Evolutionary conservation across 2,888 invertebrate genomes (phyloP).

Genomic region (Eremobia ochroleuca): DNA sequence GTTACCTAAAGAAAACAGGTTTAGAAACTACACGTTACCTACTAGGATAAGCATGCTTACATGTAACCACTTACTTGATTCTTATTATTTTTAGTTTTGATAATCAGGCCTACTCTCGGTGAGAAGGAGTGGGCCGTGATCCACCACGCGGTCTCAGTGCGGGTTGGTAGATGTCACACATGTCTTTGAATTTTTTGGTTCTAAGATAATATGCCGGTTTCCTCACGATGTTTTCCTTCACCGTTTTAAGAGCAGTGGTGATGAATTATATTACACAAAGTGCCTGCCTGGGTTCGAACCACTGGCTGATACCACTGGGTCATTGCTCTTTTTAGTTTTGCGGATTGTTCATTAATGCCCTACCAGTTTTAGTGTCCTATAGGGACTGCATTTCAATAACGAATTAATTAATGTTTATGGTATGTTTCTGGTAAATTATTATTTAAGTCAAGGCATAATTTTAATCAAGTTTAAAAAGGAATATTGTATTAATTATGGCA

Average conservation of each 20-base stretch:
- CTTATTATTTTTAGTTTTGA: neutral
- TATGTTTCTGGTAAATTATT: neutral
- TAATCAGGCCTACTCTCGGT: neutral
- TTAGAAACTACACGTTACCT: neutral
- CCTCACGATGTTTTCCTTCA: too few relatives aligned
- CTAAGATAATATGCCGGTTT: too few relatives aligned
- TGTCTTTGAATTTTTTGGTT: too few relatives aligned
- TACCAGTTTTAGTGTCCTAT: neutral
- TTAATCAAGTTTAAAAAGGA: neutral
- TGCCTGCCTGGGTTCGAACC: too few relatives aligned
- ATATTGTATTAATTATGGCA: neutral
- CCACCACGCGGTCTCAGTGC: too few relatives aligned
- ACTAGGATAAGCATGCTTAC: neutral
- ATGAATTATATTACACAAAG: too few relatives aligned
- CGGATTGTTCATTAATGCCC: neutral
- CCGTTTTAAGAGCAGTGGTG: too few relatives aligned
- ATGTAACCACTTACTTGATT: neutral
- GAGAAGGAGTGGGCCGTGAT: too few relatives aligned
- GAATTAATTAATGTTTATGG: too few relatives aligned
- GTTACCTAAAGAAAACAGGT: constrained; percentile 9
- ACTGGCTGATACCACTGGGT: too few relatives aligned
- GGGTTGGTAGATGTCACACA: too few relatives aligned
- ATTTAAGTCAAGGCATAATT: neutral
- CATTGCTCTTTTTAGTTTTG: neutral
- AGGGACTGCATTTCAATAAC: neutral